Conservation (phyloP, 2,888 invertebrate genomes). For the Hemistola chrysoprasaria region DNA sequence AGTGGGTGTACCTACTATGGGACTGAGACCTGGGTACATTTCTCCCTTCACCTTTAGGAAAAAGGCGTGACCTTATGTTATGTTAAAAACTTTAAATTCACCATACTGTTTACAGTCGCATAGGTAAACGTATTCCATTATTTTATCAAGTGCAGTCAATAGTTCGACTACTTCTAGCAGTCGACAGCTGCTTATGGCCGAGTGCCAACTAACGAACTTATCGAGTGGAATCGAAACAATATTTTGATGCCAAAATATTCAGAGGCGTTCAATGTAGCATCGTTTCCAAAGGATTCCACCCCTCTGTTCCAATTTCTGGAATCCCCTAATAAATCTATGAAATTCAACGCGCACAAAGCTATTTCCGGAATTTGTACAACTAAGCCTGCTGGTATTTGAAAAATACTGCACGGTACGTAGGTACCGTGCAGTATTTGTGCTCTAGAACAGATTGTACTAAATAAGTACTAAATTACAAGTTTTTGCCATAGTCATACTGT, state of each 20-base stretch:
- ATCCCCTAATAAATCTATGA: constrained; percentile 7
- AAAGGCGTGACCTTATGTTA: too few relatives aligned
- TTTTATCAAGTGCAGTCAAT: constrained; percentile 26
- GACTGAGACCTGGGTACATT: too few relatives aligned
- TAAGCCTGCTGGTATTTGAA: background rate
- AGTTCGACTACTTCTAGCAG: constrained; percentile 34
- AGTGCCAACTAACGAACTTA: constrained; percentile 48
- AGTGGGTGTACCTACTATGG: too few relatives aligned
- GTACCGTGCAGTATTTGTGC: too few relatives aligned
- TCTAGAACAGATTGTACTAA: too few relatives aligned
- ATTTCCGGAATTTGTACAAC: constrained; percentile 4
- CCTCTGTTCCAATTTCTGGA: constrained; percentile 8
- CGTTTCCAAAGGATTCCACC: constrained; percentile 14
- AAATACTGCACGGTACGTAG: too few relatives aligned
- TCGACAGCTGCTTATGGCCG: constrained; percentile 58
- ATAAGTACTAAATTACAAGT: too few relatives aligned
- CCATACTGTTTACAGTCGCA: too few relatives aligned
- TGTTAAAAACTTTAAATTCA: too few relatives aligned
- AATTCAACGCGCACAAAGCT: constrained; percentile 2
- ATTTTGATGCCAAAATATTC: constrained; percentile 46
- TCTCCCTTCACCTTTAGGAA: too few relatives aligned
- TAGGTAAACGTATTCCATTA: constrained; percentile 13
- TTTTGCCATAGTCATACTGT: too few relatives aligned
- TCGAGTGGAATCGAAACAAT: constrained; percentile 40
- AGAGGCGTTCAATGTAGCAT: constrained; percentile 23